These are phyloP conservation scores for Anthonomus grandis DNA, from an alignment of 1,140 invertebrate species.

Conservation along the genomic window DNA sequence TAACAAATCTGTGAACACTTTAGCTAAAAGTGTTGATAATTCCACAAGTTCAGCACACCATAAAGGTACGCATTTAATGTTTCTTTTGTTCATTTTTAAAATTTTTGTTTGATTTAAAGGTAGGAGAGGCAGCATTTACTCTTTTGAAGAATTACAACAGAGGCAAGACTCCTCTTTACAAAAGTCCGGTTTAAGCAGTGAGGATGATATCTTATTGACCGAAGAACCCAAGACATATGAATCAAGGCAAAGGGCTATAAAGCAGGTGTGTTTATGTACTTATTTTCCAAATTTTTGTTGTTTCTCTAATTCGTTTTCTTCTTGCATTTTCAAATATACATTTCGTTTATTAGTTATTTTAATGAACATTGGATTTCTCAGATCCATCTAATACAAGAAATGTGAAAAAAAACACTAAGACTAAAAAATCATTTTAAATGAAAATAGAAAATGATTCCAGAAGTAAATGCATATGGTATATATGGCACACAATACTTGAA, in stretches of 20 bases:
- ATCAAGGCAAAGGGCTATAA: conserved; percentile 51
- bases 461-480: no score
- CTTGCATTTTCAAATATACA: no score
- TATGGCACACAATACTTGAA: no score
- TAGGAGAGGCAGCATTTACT: conserved; percentile 44
- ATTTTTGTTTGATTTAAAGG: conserved; percentile 34
- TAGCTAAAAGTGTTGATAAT: conserved; percentile 38
- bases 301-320: no score
- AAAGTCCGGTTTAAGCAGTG: conserved; percentile 29
- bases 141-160: conserved; percentile 32
- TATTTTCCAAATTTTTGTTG: no score
- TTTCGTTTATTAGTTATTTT: no score
- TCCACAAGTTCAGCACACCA: conserved; percentile 31
- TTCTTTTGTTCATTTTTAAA: background rate
- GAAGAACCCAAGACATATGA: conserved; percentile 47
- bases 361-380: no score
- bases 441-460: no score
- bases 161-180: conserved; percentile 25
- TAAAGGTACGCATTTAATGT: conserved; percentile 15
- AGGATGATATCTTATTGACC: conserved; percentile 22
- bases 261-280: conserved; percentile 49
- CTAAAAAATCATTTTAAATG: no score
- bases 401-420: no score
- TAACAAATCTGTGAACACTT: conserved; percentile 11
- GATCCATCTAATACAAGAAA: no score